Evolutionary conservation across 1,140 invertebrate species (phyloP).

Genomic region (Diplogasteroides magnus): DNA sequence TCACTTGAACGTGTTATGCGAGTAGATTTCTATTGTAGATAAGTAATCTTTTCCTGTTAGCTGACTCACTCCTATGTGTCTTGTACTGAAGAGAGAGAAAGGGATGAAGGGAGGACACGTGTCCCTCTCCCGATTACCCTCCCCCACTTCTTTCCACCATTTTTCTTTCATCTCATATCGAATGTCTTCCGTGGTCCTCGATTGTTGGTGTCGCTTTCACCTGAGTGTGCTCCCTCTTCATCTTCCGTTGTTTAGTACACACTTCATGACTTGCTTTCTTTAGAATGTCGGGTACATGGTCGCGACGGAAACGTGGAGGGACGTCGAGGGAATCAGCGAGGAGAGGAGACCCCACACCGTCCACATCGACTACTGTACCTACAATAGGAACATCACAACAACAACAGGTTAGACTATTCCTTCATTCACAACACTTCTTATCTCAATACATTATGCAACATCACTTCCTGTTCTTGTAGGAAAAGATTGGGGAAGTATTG

Average conservation of each 20-base stretch:
- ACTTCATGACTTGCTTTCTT: not conserved
- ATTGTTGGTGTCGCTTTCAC: no score
- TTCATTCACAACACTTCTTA: not conserved
- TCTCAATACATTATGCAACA: not conserved
- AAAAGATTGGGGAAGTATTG: no score
- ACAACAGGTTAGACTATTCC: not conserved
- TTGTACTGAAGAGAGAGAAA: not conserved
- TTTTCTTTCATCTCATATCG: no score
- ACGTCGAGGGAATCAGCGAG: not conserved
- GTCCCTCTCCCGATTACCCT: not conserved
- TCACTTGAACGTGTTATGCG: not conserved
- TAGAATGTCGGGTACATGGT: not conserved
- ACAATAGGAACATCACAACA: no score
- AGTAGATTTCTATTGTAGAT: no score
- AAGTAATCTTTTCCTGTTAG: no score
- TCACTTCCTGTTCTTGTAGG: not conserved
- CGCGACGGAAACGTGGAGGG: not conserved
- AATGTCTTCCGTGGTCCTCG: no score
- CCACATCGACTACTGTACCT: not conserved
- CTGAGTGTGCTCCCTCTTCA: not conserved
- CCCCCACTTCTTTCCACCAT: no score
- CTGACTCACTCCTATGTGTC: no score
- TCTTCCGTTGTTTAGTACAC: not conserved
- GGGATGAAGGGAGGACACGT: not conserved
- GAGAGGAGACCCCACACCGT: not conserved